Conservation (phyloP, 2,797 vertebrate genomes). For the Neopelma chrysocephalum region DNA sequence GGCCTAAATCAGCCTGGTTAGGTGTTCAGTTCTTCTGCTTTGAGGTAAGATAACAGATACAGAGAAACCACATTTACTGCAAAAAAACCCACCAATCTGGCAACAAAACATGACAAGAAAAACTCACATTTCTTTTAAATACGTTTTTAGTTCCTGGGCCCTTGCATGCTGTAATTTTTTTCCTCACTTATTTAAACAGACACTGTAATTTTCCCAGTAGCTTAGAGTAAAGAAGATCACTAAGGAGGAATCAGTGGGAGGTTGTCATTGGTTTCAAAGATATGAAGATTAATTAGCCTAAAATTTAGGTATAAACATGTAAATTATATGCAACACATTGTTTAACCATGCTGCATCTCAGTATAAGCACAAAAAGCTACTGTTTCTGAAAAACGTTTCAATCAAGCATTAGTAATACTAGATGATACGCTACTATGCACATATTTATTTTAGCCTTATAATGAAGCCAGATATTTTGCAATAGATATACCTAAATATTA, state of each 20-base stretch:
- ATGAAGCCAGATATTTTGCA: not conserved
- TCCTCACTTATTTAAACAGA: not conserved
- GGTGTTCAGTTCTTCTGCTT: not conserved
- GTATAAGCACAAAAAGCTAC: not conserved
- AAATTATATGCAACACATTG: not conserved
- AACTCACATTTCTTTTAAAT: not conserved
- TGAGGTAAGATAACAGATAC: not conserved
- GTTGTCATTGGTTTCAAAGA: not conserved
- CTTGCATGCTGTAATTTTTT: not conserved
- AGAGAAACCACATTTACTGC: not conserved
- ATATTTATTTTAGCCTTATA: not conserved
- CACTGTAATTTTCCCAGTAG: not conserved
- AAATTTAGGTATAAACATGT: not conserved
- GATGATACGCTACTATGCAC: not conserved
- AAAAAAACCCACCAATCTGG: not conserved
- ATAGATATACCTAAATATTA: not conserved
- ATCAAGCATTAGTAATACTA: not conserved
- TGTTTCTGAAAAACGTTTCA: not conserved
- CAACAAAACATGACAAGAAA: not conserved
- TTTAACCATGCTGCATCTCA: not conserved
- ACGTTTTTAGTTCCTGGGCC: not conserved
- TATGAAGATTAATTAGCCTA: not conserved
- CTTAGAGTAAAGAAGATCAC: not conserved
- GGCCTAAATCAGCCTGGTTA: not conserved
- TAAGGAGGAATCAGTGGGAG: not conserved